Base-by-base conservation (phyloP, 2,113 vertebrate genomes). In the Callopanchax toddi region DNA sequence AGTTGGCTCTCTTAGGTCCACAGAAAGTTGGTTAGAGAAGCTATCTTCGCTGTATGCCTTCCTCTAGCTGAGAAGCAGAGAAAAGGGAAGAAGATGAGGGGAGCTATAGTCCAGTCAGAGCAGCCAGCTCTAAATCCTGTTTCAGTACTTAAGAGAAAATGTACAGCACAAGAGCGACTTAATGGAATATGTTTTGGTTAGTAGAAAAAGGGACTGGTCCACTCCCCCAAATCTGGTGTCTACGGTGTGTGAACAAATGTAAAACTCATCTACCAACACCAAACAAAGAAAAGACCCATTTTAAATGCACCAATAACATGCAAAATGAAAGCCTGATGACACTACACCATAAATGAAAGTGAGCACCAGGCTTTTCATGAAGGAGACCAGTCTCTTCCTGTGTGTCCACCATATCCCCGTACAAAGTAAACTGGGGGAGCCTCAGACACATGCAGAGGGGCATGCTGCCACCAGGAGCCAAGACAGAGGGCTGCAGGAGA, bases 21-120 rank as follows among this genome's bases (percentile, higher is more conserved):
- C 81, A 78, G 76, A 76, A 73, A 89, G 74, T 82, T 74, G 67
- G 88, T 93, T 88, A 91, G 78, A 87, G 55, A 91, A 91, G 86
- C 85, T 66, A 79, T 89, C 82, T 58, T 84, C 63, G 51, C 67
- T 43, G 74, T 82, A 58, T 78, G 80, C 77, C 75, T 80, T 90
- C 76, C 81, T 90, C 81, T 79, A 89, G 63, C 71, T 61, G 74
- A 84, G 76, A 81, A 85, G 84, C 81, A 83, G 57, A 87, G 72
- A 70, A 71, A 79, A 53, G 40, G 64, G 58, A 39, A 55, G 68
- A 51, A 49, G 74, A 44, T 82, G 44, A 53, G 32, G 54, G 71
- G 55, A 85, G 67, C 60, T 85, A 85, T 20, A 81, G 60, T 88
- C 67, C 60, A 67, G 73, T 81, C 69, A 83, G 68, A 72, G 42